Base-by-base conservation (phyloP, 2,797 vertebrate species). In the Liparis tanakae region DNA sequence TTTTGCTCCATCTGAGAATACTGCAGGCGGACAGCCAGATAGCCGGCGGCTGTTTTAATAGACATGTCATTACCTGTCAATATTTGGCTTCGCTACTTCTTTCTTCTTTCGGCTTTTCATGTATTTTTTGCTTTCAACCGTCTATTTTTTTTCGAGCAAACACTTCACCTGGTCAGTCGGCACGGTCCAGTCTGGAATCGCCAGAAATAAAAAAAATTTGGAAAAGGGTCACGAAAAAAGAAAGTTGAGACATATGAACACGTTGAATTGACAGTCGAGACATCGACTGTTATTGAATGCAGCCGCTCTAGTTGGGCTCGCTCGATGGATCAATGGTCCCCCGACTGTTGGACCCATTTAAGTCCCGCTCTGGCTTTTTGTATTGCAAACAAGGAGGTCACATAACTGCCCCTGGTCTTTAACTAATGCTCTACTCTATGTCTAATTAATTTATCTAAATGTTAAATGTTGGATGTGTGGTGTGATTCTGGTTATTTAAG, bases 41-140 rank as follows among this genome's bases (percentile, higher is more conserved):
- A 55, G 51, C 79, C 70, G 17, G 60, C 14, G 54, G 79, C 67
- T 79, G 67, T 84, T 60, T 85, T 74, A 84, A 77, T 64, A 84
- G 57, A 77, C 54, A 41, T 30, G 53, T 74, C 63, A 64, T 81
- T 83, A 65, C 78, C 70, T 59, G 72, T 76, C 69, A 48, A 75
- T 79, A 70, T 70, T 70, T 60, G 17, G 37, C 67, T 57, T 36
- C 66, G 77, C 25, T 41, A 54, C 68, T 65, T 53, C 36, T 65
- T 70, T 60, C 25, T 75, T 62, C 71, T 55, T 54, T 54, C 39
- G 39, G 25, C 58, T 65, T 9, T 17, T 14, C n/a, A 1, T 64
- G 50, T 64, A 0, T 61, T 13, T 46, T 46, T 30, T 8, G 25
- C 15, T 17, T 63, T 57, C 36, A 68, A 30, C 20, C 33, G 51